Conservation (phyloP, 2,888 invertebrate genomes). For the Morpho achilles region DNA sequence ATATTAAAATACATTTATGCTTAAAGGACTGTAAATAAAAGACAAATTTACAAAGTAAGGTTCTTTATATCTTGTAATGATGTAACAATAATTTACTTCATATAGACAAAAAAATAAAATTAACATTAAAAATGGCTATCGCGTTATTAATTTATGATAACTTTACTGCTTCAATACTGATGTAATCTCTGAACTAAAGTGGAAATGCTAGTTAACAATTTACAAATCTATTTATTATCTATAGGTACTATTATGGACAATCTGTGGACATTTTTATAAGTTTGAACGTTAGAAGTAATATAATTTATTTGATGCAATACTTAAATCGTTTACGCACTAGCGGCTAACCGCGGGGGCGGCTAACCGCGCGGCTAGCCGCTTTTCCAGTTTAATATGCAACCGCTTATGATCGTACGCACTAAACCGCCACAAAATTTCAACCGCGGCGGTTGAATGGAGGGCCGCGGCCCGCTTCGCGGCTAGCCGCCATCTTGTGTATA, state of each 20-base stretch:
- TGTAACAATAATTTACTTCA: conserved; percentile 74
- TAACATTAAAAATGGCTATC: conserved; percentile 66
- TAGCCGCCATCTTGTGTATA: too few relatives aligned
- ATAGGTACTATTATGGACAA: conserved; percentile 2
- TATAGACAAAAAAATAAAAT: conserved; percentile 54
- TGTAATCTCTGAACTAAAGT: conserved; percentile 42
- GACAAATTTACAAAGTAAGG: conserved; percentile 64
- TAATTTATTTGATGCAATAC: too few relatives aligned
- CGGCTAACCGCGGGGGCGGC: too few relatives aligned
- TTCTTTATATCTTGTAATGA: conserved; percentile 71
- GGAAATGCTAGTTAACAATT: conserved; percentile 32
- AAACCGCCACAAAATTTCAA: too few relatives aligned
- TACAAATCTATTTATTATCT: conserved; percentile 7
- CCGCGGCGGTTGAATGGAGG: too few relatives aligned
- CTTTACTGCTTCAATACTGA: conserved; percentile 48
- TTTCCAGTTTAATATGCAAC: too few relatives aligned
- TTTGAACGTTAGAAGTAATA: background rate
- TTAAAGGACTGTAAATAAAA: conserved; percentile 30
- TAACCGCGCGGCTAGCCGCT: too few relatives aligned
- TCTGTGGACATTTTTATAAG: conserved; percentile 1
- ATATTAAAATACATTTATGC: background rate
- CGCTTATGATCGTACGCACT: too few relatives aligned
- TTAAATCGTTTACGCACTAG: too few relatives aligned
- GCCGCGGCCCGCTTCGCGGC: too few relatives aligned
- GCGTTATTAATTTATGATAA: conserved; percentile 39